Evolutionary conservation across 2,797 vertebrate genomes (phyloP), one percentile per base, ranked within the genome.

Genomic region (Arctocebus calabarensis): DNA sequence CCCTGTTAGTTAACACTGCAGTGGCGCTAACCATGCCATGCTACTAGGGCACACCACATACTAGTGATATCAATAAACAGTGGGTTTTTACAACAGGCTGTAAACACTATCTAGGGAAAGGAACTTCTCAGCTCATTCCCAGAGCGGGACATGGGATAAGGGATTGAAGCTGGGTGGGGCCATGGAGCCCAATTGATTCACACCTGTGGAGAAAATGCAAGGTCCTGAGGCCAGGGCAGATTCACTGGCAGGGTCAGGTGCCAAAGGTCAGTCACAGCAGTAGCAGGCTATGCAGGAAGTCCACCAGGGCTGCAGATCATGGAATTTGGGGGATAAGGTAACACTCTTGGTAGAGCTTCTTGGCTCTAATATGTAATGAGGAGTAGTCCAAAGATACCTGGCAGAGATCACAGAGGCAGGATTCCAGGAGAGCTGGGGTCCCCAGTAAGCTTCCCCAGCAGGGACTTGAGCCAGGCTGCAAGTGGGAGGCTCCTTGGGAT

Each of bases 121-220:
- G 57, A 83, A 61, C 37, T 87, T 78, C 77, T 52, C 23, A 25
- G 64, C 86, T 29, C 11, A 7, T 61, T 90, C 37, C 79, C 52
- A 40, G 62, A 81, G 59, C 68, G 48, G 59, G 29, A 16, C 1
- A 0, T 61, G 52, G 82, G 17, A 12, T 52, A 10, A 74, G 13
- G 20, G 62, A 64, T 43, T 7, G 45, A 68, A 84, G 81, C 4
- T 0, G 17, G 90, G 74, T 71, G 62, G 22, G 29, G 22, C 1
- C 0, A 2, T 10, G 13, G 22, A 43, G 14, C 48, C 82, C 68
- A 3, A 10, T 16, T 62, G 82, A 57, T 68, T 94, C 79, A 83
- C 79, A 87, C 74, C 85, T 95, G 62, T 86, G 8, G 40, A 89
- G 88, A 75, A 93, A 92, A 68, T 52, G 61, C 77, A 84, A 57